A percentile compares a stretch with the other conserved stretches of the same genome.
phyloP scores from a whole-genome alignment of 2,888 invertebrate species.

The Fissipunctia ypsillon region DNA sequence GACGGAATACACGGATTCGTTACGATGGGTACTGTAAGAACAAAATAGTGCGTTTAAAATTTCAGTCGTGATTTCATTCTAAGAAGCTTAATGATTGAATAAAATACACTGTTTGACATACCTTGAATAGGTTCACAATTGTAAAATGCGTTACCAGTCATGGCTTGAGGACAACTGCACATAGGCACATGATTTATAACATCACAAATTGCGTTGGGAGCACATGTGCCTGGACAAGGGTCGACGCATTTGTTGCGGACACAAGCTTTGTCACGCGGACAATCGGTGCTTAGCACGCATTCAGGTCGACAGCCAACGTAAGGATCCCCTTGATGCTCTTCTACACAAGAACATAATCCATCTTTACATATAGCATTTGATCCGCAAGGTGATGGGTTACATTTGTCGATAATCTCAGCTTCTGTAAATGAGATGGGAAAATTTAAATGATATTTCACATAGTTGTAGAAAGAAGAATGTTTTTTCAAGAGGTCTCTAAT shows the following conservation, averaged over 20 bases:
- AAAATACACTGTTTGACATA: slow-evolving; percentile 57
- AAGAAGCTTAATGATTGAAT: not conserved
- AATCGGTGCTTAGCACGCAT: slow-evolving; percentile 93
- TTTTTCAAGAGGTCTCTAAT: not conserved
- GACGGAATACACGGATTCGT: slow-evolving; percentile 93
- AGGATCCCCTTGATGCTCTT: slow-evolving; percentile 92
- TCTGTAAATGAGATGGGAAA: slow-evolving; percentile 68
- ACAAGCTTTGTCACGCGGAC: slow-evolving; percentile 92
- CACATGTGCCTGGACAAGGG: slow-evolving; percentile 93
- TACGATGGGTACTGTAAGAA: slow-evolving; percentile 79
- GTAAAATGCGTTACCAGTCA: slow-evolving; percentile 93
- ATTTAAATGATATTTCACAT: not conserved
- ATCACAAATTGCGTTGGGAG: slow-evolving; percentile 92
- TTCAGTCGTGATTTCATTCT: not conserved
- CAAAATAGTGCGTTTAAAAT: slow-evolving; percentile 26
- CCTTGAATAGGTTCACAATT: slow-evolving; percentile 90
- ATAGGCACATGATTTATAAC: slow-evolving; percentile 93
- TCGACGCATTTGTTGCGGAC: slow-evolving; percentile 92
- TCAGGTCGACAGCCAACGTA: slow-evolving; percentile 93
- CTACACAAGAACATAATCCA: slow-evolving; percentile 91
- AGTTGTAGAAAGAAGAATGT: not conserved
- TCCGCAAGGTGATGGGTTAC: slow-evolving; percentile 93
- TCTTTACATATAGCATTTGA: slow-evolving; percentile 90
- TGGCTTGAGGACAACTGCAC: slow-evolving; percentile 93
- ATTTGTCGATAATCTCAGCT: slow-evolving; percentile 80